A percentile compares a stretch with the other conserved stretches of the same genome.
phyloP scores from a whole-genome alignment of 2,113 vertebrate species.

The Steatornis caripensis region DNA sequence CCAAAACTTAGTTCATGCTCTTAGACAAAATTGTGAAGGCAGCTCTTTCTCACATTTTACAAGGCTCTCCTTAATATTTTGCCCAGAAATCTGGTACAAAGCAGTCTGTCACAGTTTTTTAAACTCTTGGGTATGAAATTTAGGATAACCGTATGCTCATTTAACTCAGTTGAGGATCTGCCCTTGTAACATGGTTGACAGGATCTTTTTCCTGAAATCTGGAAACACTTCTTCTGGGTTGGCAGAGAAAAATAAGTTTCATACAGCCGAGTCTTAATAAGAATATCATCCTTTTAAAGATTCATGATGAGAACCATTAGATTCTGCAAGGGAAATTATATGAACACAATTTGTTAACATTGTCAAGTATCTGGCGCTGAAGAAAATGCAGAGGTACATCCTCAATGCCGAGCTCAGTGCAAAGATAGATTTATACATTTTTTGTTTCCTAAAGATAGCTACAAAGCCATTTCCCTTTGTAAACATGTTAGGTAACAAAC shows the following conservation, averaged over 20 bases:
- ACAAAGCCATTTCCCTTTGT: not conserved
- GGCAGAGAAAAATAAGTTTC: constrained; percentile 43
- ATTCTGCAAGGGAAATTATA: not conserved
- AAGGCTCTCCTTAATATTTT: not conserved
- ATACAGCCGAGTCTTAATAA: constrained; percentile 11
- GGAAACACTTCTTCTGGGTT: not conserved
- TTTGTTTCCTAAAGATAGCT: not conserved
- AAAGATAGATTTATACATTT: not conserved
- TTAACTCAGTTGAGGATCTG: not conserved
- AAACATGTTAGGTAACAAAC: not conserved
- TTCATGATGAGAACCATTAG: not conserved
- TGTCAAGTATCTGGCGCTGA: not conserved
- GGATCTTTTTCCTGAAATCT: not conserved
- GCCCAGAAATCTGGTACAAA: not conserved
- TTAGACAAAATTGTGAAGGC: not conserved
- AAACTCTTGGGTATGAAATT: not conserved
- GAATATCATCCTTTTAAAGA: not conserved
- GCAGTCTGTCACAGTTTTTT: not conserved
- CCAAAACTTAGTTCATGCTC: not conserved
- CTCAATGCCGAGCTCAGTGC: not conserved
- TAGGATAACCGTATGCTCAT: not conserved
- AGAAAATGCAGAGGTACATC: not conserved
- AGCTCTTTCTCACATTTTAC: not conserved
- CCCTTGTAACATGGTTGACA: not conserved
- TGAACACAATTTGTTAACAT: not conserved